Base-by-base conservation (phyloP, 2,888 invertebrate species). In the Aspidiotus destructor region DNA sequence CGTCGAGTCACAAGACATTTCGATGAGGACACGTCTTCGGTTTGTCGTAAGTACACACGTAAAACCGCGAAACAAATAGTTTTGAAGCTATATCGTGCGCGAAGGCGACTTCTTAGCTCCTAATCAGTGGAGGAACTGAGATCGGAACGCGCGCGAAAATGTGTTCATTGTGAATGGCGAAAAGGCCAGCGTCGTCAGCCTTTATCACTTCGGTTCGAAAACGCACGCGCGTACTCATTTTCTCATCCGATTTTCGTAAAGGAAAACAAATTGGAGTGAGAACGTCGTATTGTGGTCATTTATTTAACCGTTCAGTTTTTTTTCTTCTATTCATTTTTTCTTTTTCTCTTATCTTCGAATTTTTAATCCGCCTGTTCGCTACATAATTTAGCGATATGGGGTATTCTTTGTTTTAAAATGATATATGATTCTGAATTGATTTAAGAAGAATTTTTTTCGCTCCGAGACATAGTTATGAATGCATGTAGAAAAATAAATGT, bases 61-160 rank as follows among this genome's bases (percentile, higher is more conserved):
- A 28, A 62, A 16, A 13, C 48, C 48, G 48, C 48, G n/a, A 28
- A 28, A 28, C 28, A 28, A 28, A 28, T 28, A 28, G 28, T 28
- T 28, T n/a, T 28, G 5, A 28, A 28, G n/a, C 48, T 48, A 11
- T n/a, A 11, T n/a, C 11, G 57, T 10, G 2, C 57, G 16, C 10
- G 13, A 17, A 42, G 42, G 40, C 61, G 41, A 61, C 61, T 13
- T 61, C 3, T 61, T 2, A n/a, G 11, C 28, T 61, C n/a, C 40
- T 61, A 61, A 41, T 61, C 61, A 61, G 10, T 61, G n/a, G 61
- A 41, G 16, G 41, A 58, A 61, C 61, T 61, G 41, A 61, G 57
- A 57, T 15, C 42, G 58, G 13, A 13, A 58, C 10, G 7, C 17
- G 15, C 44, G n/a, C 61, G 44, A 61, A 61, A 60, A 61, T 41